These are phyloP conservation scores for Sylvilagus floridanus DNA, from an alignment of 2,797 vertebrate genomes.

Conservation along the genomic window DNA sequence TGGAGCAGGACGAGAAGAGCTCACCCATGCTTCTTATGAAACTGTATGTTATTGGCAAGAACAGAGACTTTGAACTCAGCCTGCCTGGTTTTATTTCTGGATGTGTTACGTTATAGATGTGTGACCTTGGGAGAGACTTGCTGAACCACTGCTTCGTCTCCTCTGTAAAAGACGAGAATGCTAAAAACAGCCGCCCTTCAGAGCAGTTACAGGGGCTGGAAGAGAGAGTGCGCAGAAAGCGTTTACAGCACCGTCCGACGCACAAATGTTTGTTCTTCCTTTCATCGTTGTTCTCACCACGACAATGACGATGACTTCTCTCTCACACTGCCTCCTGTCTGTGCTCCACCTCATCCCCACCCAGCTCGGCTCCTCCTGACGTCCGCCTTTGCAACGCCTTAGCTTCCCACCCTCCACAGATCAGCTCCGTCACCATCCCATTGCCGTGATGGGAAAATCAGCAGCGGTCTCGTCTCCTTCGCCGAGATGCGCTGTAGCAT, in stretches of 20 bases:
- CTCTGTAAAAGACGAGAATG: not conserved
- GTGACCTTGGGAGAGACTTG: not conserved
- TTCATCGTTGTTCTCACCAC: fast-evolving
- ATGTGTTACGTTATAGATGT: not conserved
- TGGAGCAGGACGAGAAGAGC: fast-evolving
- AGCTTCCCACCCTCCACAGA: slow-evolving; percentile 62
- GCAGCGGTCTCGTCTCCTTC: slow-evolving; percentile 80
- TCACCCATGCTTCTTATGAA: fast-evolving
- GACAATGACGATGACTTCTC: fast-evolving
- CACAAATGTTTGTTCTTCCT: too few species aligned
- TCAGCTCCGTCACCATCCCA: slow-evolving; percentile 74
- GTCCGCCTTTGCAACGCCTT: slow-evolving; percentile 73
- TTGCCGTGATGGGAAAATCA: slow-evolving; percentile 17
- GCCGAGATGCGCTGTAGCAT: slow-evolving; percentile 83
- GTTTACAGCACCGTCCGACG: not conserved
- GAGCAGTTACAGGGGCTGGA: not conserved
- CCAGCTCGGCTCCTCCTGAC: not conserved
- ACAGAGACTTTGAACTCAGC: not conserved
- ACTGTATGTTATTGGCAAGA: fast-evolving
- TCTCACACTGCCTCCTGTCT: fast-evolving
- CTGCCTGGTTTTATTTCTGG: not conserved
- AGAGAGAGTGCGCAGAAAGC: fast-evolving
- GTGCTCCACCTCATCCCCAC: not conserved
- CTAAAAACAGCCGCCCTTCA: not conserved
- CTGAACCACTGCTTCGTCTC: not conserved